Conservation (phyloP, 2,113 vertebrate species). For the Lycaon pictus region DNA sequence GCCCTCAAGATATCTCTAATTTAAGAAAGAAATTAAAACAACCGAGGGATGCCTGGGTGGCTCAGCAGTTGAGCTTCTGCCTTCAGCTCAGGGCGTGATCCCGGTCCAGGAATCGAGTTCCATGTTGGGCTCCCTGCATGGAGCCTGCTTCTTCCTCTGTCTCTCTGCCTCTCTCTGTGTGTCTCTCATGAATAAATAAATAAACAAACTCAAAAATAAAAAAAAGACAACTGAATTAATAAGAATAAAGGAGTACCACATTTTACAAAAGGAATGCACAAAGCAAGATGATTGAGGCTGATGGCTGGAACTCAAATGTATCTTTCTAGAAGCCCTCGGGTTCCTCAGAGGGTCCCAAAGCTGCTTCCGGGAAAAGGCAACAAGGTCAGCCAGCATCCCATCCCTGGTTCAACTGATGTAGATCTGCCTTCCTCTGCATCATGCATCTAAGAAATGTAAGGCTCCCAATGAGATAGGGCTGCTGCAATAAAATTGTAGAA, state of each 20-base stretch:
- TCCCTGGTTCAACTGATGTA: background rate
- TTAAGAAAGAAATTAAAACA: slow-evolving; percentile 38
- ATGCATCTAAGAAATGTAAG: slow-evolving; percentile 10
- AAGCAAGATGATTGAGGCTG: background rate
- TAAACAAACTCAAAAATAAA: too few relatives aligned
- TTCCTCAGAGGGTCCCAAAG: background rate
- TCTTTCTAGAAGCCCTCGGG: background rate
- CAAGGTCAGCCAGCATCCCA: background rate
- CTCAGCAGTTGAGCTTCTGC: too few relatives aligned
- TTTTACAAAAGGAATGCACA: slow-evolving; percentile 36
- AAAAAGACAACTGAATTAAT: slow-evolving; percentile 42
- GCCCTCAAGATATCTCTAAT: slow-evolving; percentile 40
- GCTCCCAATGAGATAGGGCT: background rate
- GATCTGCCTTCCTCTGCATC: background rate
- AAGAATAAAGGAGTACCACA: background rate
- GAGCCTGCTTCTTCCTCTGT: too few relatives aligned
- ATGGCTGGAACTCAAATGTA: background rate
- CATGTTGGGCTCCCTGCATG: too few relatives aligned
- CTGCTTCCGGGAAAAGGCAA: background rate
- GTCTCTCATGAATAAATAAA: too few relatives aligned
- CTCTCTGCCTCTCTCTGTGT: too few relatives aligned
- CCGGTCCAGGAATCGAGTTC: too few relatives aligned
- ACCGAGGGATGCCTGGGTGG: too few relatives aligned
- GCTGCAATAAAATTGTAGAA: background rate
- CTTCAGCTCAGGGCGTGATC: too few relatives aligned